Base-by-base conservation (phyloP, 2,797 vertebrate species). In the Coranthus polyacanthus region DNA sequence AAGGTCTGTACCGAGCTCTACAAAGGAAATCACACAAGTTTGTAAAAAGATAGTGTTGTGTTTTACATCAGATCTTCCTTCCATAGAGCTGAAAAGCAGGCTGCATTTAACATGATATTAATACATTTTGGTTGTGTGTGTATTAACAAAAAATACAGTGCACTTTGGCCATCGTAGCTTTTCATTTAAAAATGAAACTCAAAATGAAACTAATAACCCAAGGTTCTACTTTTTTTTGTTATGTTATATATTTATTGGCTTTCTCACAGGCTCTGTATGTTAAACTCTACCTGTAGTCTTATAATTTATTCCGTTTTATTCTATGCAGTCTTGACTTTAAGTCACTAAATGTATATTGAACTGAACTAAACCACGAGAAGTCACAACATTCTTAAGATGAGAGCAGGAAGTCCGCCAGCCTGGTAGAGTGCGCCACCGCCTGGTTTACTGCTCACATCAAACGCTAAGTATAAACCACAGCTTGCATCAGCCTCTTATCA, bases 141-240 rank as follows among this genome's bases (percentile, higher is more conserved):
- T n/a, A n/a, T n/a, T n/a, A n/a, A n/a, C n/a, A n/a, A n/a, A n/a
- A n/a, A n/a, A n/a, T n/a, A n/a, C n/a, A n/a, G n/a, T n/a, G n/a
- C n/a, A n/a, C n/a, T n/a, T n/a, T n/a, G n/a, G n/a, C n/a, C 24
- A 26, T 3, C 6, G 24, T 26, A 26, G 24, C 6, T 45, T 20
- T 57, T 10, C 32, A 42, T 55, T 20, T 10, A 1, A 37, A 8
- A 58, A 43, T 53, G 0, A 12, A 9, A 39, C 37, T 12, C 7
- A 38, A 6, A 3, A 16, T 24, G 7, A 29, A 1, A 38, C 5
- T 21, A 8, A 38, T 1, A 0, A 3, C 12, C 4, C 6, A 3
- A 17, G 5, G 34, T 53, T 58, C 41, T 64, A 32, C 45, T 47
- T 63, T 68, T 62, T 56, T n/a, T 13, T 17, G 2, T n/a, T 16